These are phyloP conservation scores for Lethenteron camtschaticum DNA, from an alignment of 2,113 vertebrate species.

Conservation along the genomic window DNA sequence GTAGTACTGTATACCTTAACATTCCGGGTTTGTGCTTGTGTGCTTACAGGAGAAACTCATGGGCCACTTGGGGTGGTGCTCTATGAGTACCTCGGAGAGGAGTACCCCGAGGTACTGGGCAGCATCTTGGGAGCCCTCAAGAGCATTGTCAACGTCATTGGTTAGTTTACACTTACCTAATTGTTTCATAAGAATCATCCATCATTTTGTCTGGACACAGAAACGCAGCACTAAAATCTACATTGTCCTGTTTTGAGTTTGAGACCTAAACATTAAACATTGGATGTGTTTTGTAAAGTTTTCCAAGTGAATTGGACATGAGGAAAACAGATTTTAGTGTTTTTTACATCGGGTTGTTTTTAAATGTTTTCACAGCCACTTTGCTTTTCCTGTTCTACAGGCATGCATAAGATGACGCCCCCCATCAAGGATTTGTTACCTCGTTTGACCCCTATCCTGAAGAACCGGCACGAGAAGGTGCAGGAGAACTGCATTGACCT, in stretches of 20 bases:
- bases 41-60: conserved; percentile 69
- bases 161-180: conserved; percentile 21
- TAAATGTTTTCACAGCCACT: conserved; percentile 10
- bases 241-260: background rate
- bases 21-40: background rate
- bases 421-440: conserved; percentile 94
- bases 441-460: conserved; percentile 81
- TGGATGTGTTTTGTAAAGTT: background rate
- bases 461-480: conserved; percentile 96
- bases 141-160: conserved; percentile 94
- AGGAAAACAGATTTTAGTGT: background rate
- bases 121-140: conserved; percentile 93
- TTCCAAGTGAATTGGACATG: too few species aligned
- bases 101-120: conserved; percentile 88
- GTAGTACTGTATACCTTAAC: background rate
- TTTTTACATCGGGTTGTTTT: background rate
- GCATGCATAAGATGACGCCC: conserved; percentile 99
- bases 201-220: too few species aligned
- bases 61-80: conserved; percentile 95
- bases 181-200: too few species aligned
- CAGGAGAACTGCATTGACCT: conserved; percentile 97
- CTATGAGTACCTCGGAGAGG: conserved; percentile 94
- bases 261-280: background rate
- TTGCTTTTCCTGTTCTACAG: conserved; percentile 22
- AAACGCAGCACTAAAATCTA: too few species aligned